Percentiles rank a stretch among this genome's conserved stretches.
phyloP scores from a whole-genome alignment of 2,113 vertebrate genomes.

The Cariama cristata region DNA sequence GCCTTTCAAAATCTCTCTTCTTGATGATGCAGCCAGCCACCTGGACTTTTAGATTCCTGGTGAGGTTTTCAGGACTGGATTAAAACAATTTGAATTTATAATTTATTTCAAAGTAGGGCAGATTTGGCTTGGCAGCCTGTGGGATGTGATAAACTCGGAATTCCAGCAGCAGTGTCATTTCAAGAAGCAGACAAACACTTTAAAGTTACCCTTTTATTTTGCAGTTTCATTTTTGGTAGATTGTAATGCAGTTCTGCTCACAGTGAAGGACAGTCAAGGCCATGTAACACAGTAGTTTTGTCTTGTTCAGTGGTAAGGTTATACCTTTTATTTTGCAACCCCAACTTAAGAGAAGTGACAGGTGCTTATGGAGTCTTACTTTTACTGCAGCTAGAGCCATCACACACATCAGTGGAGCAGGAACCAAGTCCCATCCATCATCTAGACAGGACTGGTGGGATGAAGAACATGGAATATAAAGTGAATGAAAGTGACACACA shows the following conservation, averaged over 20 bases:
- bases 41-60: background rate
- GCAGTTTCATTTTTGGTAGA: background rate
- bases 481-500: background rate
- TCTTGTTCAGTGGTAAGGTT: background rate
- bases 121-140: constrained; percentile 36
- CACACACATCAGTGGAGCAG: background rate
- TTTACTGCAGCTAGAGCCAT: background rate
- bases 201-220: background rate
- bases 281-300: background rate
- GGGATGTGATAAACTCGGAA: constrained; percentile 51
- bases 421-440: background rate
- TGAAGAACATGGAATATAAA: background rate
- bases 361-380: background rate
- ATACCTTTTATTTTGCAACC: background rate
- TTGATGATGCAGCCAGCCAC: background rate
- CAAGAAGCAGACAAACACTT: background rate
- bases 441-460: constrained; percentile 1
- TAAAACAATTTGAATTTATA: constrained; percentile 46
- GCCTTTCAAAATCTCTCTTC: background rate
- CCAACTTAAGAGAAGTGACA: background rate
- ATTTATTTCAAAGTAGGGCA: constrained; percentile 52
- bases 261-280: background rate
- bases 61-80: background rate
- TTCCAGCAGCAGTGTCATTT: constrained; percentile 28
- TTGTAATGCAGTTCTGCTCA: background rate